Conservation (phyloP, 2,113 vertebrate genomes). For the Pristiophorus japonicus region DNA sequence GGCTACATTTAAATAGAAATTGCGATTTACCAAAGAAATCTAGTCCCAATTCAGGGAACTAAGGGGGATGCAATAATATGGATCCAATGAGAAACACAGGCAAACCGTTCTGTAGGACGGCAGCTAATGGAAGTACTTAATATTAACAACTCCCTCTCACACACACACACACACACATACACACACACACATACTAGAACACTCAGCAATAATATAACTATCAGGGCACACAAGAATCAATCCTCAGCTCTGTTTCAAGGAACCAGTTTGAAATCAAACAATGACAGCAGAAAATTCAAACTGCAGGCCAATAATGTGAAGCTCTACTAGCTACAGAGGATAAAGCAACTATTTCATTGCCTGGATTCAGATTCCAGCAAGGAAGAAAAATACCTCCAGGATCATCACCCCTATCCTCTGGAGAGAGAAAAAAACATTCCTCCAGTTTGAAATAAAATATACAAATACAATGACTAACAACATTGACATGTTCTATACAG, state of each 20-base stretch:
- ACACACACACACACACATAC: no score
- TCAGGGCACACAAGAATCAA: not conserved
- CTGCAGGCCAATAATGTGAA: not conserved
- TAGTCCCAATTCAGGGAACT: not conserved
- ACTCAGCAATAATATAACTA: not conserved
- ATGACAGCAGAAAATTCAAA: not conserved
- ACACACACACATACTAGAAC: not conserved
- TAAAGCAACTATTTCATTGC: not conserved
- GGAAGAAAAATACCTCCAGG: not conserved
- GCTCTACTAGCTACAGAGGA: not conserved
- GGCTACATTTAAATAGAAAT: not conserved
- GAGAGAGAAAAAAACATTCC: not conserved
- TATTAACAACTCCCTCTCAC: not conserved
- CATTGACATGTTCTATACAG: not conserved
- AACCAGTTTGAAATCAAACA: not conserved
- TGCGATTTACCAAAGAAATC: not conserved
- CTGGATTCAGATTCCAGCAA: not conserved
- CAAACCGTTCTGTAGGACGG: not conserved
- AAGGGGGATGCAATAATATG: no score
- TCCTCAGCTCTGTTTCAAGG: not conserved
- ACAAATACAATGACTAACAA: not conserved
- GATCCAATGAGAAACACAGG: no score
- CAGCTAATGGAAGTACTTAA: not conserved
- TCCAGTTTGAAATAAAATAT: not conserved
- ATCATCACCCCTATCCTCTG: not conserved